These are phyloP conservation scores for Austrofundulus limnaeus DNA, from an alignment of 2,113 vertebrate species.

Conservation along the genomic window DNA sequence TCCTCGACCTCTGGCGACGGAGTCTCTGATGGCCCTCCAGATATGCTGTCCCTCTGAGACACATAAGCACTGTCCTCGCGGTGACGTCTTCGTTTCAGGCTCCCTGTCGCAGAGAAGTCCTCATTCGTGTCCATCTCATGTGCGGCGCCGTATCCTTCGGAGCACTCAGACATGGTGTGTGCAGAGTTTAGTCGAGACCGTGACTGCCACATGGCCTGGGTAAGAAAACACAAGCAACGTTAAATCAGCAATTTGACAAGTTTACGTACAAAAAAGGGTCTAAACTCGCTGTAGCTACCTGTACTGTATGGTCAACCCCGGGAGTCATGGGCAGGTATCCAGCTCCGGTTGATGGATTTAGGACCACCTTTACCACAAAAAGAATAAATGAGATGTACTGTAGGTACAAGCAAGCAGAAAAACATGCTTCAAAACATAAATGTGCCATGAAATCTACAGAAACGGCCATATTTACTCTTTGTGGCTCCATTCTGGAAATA, in stretches of 20 bases:
- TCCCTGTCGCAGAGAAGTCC: conserved; percentile 73
- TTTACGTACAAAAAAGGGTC: background rate
- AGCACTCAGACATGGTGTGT: conserved; percentile 87
- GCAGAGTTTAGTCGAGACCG: conserved; percentile 82
- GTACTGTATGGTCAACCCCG: conserved; percentile 71
- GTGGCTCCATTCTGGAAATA: conserved; percentile 67
- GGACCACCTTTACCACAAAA: conserved; percentile 72
- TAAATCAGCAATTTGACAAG: background rate
- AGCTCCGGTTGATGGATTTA: conserved; percentile 72
- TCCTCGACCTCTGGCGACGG: conserved; percentile 79
- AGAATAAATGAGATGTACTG: background rate
- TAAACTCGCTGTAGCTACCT: conserved; percentile 61
- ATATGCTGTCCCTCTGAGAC: conserved; percentile 85
- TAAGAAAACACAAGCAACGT: background rate
- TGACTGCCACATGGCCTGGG: conserved; percentile 55
- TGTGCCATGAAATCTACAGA: background rate
- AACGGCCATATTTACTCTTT: conserved; percentile 51
- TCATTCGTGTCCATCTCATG: conserved; percentile 84
- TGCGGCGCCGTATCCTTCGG: conserved; percentile 83
- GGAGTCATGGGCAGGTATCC: conserved; percentile 92
- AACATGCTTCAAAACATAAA: background rate
- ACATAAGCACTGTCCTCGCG: conserved; percentile 89
- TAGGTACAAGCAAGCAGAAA: background rate
- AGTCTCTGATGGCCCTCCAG: conserved; percentile 73
- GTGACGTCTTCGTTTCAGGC: conserved; percentile 77